Conservation (phyloP, 2,888 invertebrate species). For the Stegophylla sp. region DNA sequence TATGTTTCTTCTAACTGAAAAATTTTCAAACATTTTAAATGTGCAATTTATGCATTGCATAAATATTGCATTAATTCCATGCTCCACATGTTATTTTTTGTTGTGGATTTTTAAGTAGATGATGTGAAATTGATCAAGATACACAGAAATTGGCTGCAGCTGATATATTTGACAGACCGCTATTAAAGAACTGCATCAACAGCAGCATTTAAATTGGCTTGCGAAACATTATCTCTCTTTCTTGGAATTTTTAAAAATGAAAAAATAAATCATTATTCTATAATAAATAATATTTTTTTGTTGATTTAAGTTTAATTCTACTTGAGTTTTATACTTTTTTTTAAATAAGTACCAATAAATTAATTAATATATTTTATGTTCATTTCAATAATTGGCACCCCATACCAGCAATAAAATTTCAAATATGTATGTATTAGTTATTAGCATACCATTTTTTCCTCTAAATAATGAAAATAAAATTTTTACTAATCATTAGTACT, state of each 20-base stretch:
- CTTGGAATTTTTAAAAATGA: conserved; percentile 19
- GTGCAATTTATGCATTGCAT: too few relatives aligned
- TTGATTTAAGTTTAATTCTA: not conserved
- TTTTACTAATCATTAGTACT: too few relatives aligned
- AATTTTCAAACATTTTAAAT: too few relatives aligned
- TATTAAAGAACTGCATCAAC: conserved; percentile 6
- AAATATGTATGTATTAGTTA: conserved; percentile 15
- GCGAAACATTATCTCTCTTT: conserved; percentile 6
- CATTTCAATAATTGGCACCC: conserved; percentile 18
- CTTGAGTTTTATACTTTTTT: conserved; percentile 16
- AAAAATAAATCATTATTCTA: not conserved
- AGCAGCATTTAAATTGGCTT: conserved; percentile 10
- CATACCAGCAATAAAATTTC: not conserved
- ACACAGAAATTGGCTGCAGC: not conserved
- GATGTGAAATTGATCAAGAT: conserved; percentile 7
- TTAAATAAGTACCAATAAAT: conserved; percentile 18
- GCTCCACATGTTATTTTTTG: not conserved
- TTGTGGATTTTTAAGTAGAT: conserved; percentile 18
- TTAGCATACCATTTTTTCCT: conserved; percentile 4
- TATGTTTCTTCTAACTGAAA: too few relatives aligned
- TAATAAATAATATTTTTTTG: not conserved
- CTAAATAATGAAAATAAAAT: not conserved
- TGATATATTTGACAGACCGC: not conserved
- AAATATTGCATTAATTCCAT: too few relatives aligned
- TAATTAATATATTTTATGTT: conserved; percentile 14